Conservation (phyloP, 2,888 invertebrate genomes). For the Meganola albula region DNA sequence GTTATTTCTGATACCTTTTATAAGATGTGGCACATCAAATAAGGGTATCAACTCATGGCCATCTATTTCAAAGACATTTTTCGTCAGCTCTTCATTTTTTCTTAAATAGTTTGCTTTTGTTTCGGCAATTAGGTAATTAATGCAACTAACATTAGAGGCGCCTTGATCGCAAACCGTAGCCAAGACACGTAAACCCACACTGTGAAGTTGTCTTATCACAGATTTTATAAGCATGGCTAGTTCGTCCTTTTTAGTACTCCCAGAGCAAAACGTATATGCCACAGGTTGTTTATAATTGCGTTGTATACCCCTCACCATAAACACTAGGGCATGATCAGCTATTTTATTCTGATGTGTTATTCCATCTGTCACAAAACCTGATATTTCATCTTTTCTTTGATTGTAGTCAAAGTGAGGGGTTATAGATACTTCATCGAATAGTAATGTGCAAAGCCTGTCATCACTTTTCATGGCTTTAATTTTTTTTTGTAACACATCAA, state of each 20-base stretch:
- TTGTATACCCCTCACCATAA: conserved; percentile 1
- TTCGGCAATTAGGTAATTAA: conserved; percentile 4
- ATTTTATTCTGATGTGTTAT: conserved; percentile 1
- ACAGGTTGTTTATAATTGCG: conserved; percentile 4
- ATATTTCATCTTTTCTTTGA: conserved; percentile 2
- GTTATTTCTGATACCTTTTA: conserved; percentile 11
- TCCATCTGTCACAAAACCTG: conserved; percentile 5
- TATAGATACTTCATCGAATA: conserved; percentile 9
- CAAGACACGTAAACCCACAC: conserved; percentile 4
- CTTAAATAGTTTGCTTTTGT: conserved; percentile 2
- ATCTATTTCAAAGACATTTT: conserved; percentile 2
- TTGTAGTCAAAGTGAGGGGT: conserved; percentile 1
- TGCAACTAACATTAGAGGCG: conserved; percentile 10
- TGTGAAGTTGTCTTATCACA: conserved; percentile 3
- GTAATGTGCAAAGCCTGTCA: conserved; percentile 3
- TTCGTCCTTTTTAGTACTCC: not conserved
- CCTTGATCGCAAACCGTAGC: conserved; percentile 13
- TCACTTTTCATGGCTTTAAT: not conserved
- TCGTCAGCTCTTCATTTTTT: not conserved
- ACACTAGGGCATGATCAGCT: conserved; percentile 6
- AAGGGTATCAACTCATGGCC: conserved; percentile 2
- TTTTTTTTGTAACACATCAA: conserved; percentile 2
- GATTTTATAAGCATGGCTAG: not conserved
- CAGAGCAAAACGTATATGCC: conserved; percentile 3
- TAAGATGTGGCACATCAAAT: conserved; percentile 11